These are phyloP conservation scores for Kuschelorhynchus macadamiae DNA, from an alignment of 2,888 invertebrate genomes.

Conservation along the genomic window DNA sequence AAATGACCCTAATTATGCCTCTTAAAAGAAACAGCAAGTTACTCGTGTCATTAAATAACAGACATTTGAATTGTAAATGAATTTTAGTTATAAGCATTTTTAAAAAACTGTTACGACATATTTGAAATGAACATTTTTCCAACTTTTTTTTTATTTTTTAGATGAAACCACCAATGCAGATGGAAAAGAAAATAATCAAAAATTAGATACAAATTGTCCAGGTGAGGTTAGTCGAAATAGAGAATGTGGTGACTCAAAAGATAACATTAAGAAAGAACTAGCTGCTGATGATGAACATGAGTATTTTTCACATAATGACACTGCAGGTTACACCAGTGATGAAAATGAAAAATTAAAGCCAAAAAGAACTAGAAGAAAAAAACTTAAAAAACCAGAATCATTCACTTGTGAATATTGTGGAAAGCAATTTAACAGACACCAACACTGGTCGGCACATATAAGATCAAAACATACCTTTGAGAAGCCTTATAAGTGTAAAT, in stretches of 20 bases:
- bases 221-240: not conserved
- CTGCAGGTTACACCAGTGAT: conserved; percentile 35
- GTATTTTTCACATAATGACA: conserved; percentile 33
- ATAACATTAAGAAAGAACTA: conserved; percentile 19
- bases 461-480: conserved; percentile 59
- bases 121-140: too few species aligned
- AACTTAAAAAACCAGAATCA: conserved; percentile 47
- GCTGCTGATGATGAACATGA: conserved; percentile 17
- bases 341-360: conserved; percentile 42
- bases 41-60: too few species aligned
- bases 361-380: conserved; percentile 33
- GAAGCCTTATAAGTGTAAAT: conserved; percentile 59
- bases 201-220: conserved; percentile 14
- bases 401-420: conserved; percentile 59
- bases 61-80: too few species aligned
- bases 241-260: conserved; percentile 13
- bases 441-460: conserved; percentile 58
- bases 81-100: too few species aligned
- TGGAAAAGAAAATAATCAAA: conserved; percentile 16
- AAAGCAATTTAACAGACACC: conserved; percentile 57
- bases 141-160: conserved; percentile 18
- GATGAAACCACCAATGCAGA: not conserved
- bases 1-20: too few species aligned
- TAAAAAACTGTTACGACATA: too few species aligned
- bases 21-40: too few species aligned